Conservation (phyloP, 2,113 vertebrate species). For the Sus scrofa region T2T-Sscrofa CM000819.6:109698001-109698500, state of each 20-base stretch:
- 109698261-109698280: neutral
- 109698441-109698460: neutral
- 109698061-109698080: neutral
- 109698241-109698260: neutral
- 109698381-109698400: neutral
- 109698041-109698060: neutral
- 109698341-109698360: neutral
- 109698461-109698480: neutral
- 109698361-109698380: neutral
- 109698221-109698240: constrained; percentile 15
- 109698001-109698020: neutral
- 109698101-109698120: too few relatives aligned
- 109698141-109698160: neutral
- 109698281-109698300: neutral
- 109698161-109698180: neutral
- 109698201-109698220: neutral
- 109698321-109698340: neutral
- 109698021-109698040: neutral
- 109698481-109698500: neutral
- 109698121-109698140: neutral
- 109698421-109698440: neutral
- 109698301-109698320: neutral
- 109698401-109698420: constrained; percentile 45
- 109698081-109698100: neutral
- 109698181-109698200: neutral